Percentiles rank a stretch among this genome's conserved stretches.
Conservation (phyloP, 2,888 invertebrate genomes). For the Acrobasis suavella region DNA sequence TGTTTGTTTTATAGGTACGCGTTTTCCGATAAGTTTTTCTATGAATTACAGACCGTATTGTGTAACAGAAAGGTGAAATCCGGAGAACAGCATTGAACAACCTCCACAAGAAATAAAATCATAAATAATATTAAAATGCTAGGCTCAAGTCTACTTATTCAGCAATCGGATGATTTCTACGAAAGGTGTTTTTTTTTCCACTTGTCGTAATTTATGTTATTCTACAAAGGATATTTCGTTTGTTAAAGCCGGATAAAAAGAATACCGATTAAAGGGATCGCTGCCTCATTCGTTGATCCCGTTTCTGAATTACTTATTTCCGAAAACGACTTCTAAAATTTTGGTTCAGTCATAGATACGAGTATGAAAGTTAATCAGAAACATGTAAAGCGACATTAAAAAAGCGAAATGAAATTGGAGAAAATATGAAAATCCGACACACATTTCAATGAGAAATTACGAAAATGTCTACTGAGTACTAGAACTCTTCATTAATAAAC, state of each 20-base stretch:
- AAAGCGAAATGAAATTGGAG: conserved; percentile 64
- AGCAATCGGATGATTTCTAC: no score
- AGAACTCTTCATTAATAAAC: conserved; percentile 37
- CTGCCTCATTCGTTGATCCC: conserved; percentile 37
- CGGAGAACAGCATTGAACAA: no score
- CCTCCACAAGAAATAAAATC: no score
- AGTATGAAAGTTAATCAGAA: conserved; percentile 46
- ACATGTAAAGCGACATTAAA: conserved; percentile 75
- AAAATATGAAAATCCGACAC: conserved; percentile 52
- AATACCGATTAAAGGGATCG: conserved; percentile 21
- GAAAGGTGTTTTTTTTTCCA: no score
- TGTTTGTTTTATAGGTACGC: conserved; percentile 41
- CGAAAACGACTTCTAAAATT: conserved; percentile 33
- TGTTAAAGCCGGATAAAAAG: no score
- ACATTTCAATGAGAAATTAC: conserved; percentile 51
- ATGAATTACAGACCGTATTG: no score
- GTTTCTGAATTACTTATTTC: no score
- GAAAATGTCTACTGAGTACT: conserved; percentile 58
- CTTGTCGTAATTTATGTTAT: no score
- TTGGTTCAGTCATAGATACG: conserved; percentile 74
- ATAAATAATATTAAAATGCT: no score
- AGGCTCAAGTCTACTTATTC: no score
- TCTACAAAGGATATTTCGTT: no score
- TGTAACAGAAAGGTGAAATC: no score
- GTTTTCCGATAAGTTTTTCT: background rate